phyloP scores from a whole-genome alignment of 2,888 invertebrate species.

The Myathropa florea region DNA sequence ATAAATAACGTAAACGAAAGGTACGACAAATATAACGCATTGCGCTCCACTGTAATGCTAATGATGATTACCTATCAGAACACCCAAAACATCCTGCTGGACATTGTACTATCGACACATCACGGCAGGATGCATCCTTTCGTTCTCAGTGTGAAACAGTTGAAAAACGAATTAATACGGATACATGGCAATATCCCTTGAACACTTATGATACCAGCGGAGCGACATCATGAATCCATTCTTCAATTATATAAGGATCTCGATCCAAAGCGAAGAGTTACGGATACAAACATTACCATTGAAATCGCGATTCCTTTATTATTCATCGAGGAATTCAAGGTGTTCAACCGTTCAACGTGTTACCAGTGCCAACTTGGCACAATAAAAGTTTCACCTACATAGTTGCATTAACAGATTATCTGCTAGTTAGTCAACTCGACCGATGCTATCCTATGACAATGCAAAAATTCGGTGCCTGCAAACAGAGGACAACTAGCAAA shows the following conservation, averaged over 20 bases:
- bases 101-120: constrained; percentile 8
- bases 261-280: not conserved
- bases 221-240: constrained; percentile 2
- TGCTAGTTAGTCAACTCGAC: constrained; percentile 6
- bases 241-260: constrained; percentile 2
- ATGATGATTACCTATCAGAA: constrained; percentile 11
- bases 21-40: not conserved
- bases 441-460: not conserved
- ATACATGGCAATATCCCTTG: not conserved
- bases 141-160: too few relatives aligned
- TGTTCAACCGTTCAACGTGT: too few relatives aligned
- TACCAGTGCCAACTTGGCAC: too few relatives aligned
- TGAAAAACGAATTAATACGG: constrained; percentile 1
- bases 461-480: not conserved
- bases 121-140: too few relatives aligned
- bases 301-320: not conserved
- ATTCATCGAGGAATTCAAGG: constrained; percentile 1
- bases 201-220: not conserved
- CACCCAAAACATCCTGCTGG: not conserved
- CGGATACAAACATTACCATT: not conserved
- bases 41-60: not conserved
- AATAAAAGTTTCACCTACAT: not conserved
- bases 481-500: not conserved
- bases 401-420: not conserved
- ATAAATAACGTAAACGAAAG: too few relatives aligned